Evolutionary conservation across 2,888 invertebrate species (phyloP).

Genomic region (Drosophila maculinotata): DNA sequence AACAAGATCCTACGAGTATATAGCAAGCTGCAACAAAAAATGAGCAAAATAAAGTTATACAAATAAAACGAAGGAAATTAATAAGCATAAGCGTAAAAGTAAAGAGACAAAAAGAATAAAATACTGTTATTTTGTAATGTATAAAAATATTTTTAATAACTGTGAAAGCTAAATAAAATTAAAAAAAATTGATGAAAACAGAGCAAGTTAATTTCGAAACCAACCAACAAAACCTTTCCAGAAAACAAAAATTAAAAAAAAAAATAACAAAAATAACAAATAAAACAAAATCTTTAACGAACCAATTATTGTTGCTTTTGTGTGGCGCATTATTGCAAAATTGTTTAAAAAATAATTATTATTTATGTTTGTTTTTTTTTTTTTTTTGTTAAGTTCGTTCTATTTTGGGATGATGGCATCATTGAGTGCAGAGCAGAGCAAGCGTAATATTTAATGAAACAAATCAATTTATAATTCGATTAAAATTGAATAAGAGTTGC

Average conservation of each 20-base stretch:
- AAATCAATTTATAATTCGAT: constrained; percentile 20
- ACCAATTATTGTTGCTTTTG: constrained; percentile 62
- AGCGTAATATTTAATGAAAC: constrained; percentile 39
- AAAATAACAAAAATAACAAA: constrained; percentile 57
- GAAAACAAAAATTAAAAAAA: constrained; percentile 56
- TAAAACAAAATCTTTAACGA: constrained; percentile 72
- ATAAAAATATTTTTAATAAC: constrained; percentile 85
- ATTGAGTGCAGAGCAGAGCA: constrained; percentile 76
- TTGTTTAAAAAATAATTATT: constrained; percentile 64
- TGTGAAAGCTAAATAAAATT: constrained; percentile 85
- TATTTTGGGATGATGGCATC: constrained; percentile 84
- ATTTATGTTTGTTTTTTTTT: constrained; percentile 7
- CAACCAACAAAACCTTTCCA: constrained; percentile 64
- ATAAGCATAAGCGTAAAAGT: constrained; percentile 76
- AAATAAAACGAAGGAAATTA: constrained; percentile 56
- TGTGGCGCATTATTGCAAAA: constrained; percentile 63
- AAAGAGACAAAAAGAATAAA: constrained; percentile 74
- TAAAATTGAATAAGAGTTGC: constrained; percentile 10
- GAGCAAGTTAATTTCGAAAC: constrained; percentile 62
- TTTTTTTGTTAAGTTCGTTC: constrained; percentile 28
- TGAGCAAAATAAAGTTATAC: constrained; percentile 66
- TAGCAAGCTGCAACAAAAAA: constrained; percentile 68
- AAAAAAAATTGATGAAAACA: constrained; percentile 66
- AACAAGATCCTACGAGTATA: constrained; percentile 64
- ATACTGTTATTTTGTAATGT: constrained; percentile 85